Conservation (phyloP, 2,113 vertebrate species). For the Uria lomvia region DNA sequence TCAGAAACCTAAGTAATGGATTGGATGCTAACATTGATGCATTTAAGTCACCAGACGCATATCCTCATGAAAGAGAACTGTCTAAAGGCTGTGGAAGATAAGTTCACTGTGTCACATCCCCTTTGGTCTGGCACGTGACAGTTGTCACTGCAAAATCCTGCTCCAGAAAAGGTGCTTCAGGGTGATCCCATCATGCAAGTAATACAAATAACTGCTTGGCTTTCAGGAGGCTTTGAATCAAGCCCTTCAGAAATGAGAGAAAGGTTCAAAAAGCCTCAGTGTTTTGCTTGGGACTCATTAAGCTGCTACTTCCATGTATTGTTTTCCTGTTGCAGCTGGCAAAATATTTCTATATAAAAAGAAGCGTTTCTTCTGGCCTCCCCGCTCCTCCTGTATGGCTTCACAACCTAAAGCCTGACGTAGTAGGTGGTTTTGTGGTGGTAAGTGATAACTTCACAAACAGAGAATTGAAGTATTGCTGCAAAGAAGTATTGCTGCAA, state of each 20-base stretch:
- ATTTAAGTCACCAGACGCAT: not conserved
- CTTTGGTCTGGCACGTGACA: not conserved
- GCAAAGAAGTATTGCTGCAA: not conserved
- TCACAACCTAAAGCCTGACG: not conserved
- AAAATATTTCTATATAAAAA: not conserved
- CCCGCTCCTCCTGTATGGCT: not conserved
- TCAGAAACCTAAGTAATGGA: not conserved
- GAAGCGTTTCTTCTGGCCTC: not conserved
- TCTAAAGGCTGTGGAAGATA: not conserved
- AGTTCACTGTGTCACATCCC: not conserved
- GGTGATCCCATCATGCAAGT: not conserved
- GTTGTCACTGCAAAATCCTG: not conserved
- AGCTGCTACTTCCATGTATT: constrained; percentile 8
- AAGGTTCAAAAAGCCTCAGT: not conserved
- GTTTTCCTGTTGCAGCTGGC: not conserved
- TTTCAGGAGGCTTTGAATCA: not conserved
- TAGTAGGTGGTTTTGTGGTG: not conserved
- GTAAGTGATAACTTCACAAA: not conserved
- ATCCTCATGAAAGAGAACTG: not conserved
- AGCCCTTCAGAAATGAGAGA: not conserved
- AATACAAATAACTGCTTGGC: not conserved
- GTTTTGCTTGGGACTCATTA: not conserved
- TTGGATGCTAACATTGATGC: not conserved
- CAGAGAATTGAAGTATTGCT: not conserved
- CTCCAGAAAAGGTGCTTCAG: not conserved